Percentiles rank a stretch among this genome's conserved stretches.
Evolutionary conservation across 2,888 invertebrate species (phyloP).

Genomic region (Drosophila suboccidentalis): DNA sequence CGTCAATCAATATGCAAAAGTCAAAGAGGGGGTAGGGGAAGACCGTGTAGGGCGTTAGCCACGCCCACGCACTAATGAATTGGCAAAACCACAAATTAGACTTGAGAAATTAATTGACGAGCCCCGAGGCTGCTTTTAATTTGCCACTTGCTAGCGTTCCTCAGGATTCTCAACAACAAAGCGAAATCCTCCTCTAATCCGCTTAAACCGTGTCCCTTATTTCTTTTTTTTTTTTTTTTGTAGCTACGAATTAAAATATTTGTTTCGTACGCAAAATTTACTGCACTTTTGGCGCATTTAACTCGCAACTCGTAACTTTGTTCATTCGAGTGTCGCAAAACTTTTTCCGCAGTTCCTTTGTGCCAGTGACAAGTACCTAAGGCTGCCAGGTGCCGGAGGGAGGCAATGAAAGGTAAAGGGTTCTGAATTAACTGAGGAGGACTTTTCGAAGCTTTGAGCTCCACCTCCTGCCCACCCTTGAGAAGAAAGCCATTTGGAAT

Average conservation of each 20-base stretch:
- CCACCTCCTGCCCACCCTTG: not conserved
- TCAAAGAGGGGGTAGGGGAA: not conserved
- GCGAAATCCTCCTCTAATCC: not conserved
- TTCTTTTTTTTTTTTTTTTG: not conserved
- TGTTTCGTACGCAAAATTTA: slow-evolving; percentile 42
- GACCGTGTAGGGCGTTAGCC: not conserved
- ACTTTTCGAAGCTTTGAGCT: slow-evolving; percentile 14
- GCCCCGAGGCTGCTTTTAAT: slow-evolving; percentile 30
- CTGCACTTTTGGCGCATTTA: slow-evolving; percentile 54
- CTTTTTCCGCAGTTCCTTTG: slow-evolving; percentile 55
- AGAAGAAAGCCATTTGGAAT: slow-evolving; percentile 35
- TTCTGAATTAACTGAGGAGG: slow-evolving; percentile 1
- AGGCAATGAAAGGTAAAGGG: not conserved
- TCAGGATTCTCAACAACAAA: slow-evolving; percentile 14
- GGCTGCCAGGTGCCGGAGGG: not conserved
- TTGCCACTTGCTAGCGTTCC: slow-evolving; percentile 1
- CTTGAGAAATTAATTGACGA: slow-evolving; percentile 73
- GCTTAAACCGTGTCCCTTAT: not conserved
- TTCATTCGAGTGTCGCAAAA: slow-evolving; percentile 62
- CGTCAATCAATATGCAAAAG: slow-evolving; percentile 67
- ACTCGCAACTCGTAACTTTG: slow-evolving; percentile 35
- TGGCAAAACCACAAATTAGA: slow-evolving; percentile 76
- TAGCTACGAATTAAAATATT: slow-evolving; percentile 53
- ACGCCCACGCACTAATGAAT: slow-evolving; percentile 69
- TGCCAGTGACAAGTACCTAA: slow-evolving; percentile 38